A percentile compares a stretch with the other conserved stretches of the same genome.
phyloP scores from a whole-genome alignment of 1,140 invertebrate species.

The Probaryconus sp. region DNA sequence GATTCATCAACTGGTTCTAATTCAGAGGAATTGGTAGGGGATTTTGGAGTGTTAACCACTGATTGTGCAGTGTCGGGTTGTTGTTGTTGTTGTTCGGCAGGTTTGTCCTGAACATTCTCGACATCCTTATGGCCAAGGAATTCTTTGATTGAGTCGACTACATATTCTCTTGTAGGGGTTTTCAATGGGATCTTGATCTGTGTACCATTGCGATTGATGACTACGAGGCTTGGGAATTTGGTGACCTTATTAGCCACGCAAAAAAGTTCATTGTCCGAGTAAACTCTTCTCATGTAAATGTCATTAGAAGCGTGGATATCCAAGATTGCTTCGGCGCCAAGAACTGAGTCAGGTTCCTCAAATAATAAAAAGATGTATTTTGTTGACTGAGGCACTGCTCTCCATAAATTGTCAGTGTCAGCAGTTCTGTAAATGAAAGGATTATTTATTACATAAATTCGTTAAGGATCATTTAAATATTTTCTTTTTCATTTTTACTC shows the following conservation, averaged over 20 bases:
- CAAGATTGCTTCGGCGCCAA: constrained; percentile 81
- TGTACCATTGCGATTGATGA: constrained; percentile 72
- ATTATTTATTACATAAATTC: no score
- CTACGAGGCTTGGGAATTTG: constrained; percentile 79
- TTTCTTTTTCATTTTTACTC: not conserved
- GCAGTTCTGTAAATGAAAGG: constrained; percentile 61
- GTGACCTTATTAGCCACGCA: constrained; percentile 75
- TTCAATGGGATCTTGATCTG: constrained; percentile 73
- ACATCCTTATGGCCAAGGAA: constrained; percentile 77
- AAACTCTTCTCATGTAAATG: constrained; percentile 79
- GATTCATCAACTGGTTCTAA: no score
- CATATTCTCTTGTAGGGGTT: constrained; percentile 72
- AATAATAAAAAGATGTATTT: constrained; percentile 81
- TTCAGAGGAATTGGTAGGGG: not conserved
- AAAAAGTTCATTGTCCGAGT: constrained; percentile 78
- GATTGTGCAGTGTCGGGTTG: not conserved
- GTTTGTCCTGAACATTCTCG: constrained; percentile 50
- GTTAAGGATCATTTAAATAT: no score
- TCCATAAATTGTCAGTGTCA: constrained; percentile 76
- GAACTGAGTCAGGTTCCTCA: constrained; percentile 79
- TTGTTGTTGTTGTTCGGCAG: constrained; percentile 2
- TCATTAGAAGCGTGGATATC: constrained; percentile 80
- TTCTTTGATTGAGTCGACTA: constrained; percentile 71
- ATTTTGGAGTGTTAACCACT: not conserved
- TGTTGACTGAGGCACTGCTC: constrained; percentile 68